A percentile compares a stretch with the other conserved stretches of the same genome.
Conservation (phyloP, 2,113 vertebrate genomes). For the Poeciliopsis retropinna region DNA sequence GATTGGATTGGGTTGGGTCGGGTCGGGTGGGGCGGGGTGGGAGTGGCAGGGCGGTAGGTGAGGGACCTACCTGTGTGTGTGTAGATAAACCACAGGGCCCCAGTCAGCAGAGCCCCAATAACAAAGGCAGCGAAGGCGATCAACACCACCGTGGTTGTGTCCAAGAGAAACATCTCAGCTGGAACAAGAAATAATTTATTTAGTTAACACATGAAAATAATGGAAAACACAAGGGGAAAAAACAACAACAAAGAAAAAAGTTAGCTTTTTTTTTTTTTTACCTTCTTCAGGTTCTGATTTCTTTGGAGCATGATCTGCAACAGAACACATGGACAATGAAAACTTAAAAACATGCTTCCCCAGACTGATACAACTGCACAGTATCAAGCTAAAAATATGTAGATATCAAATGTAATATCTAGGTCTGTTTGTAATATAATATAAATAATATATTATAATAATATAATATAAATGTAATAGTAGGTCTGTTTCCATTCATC, state of each 20-base stretch:
- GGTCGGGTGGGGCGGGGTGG: background rate
- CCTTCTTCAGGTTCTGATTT: no score
- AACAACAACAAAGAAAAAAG: no score
- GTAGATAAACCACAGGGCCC: conserved; percentile 97
- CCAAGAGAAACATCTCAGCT: conserved; percentile 81
- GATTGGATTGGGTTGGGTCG: background rate
- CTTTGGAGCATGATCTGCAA: no score
- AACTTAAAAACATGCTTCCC: conserved; percentile 4
- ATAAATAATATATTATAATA: no score
- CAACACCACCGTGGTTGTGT: conserved; percentile 92
- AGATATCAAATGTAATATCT: conserved; percentile 7
- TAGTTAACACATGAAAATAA: no score
- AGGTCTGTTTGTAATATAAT: no score
- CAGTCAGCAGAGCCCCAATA: conserved; percentile 92
- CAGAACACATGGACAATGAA: background rate
- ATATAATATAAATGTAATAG: no score
- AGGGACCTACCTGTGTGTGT: conserved; percentile 89
- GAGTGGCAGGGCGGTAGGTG: conserved; percentile 23
- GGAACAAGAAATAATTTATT: background rate
- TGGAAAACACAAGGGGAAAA: no score
- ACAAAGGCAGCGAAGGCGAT: conserved; percentile 95
- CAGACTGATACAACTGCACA: background rate
- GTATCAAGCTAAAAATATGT: background rate
- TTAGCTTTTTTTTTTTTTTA: no score
- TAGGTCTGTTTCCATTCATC: no score